phyloP scores from a whole-genome alignment of 2,888 invertebrate species.

The Drosophila macrothrix region DNA sequence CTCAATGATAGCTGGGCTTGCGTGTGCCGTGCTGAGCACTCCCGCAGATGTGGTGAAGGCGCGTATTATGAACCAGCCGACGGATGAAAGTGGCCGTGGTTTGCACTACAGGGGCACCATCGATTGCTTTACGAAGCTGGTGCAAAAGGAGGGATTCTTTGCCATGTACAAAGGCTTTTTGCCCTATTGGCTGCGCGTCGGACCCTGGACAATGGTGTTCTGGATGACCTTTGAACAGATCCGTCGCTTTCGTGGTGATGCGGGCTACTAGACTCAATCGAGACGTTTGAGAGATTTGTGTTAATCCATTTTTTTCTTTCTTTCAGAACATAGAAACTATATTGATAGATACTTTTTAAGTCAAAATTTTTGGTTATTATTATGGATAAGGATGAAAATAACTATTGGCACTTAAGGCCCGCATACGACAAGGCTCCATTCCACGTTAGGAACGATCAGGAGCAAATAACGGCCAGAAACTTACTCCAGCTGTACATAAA shows the following conservation, averaged over 20 bases:
- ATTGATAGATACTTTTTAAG: neutral
- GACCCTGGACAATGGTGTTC: constrained; percentile 56
- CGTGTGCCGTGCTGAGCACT: constrained; percentile 86
- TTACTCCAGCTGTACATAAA: constrained; percentile 48
- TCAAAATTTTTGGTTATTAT: neutral
- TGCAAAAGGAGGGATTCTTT: constrained; percentile 31
- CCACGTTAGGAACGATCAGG: neutral
- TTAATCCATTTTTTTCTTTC: neutral
- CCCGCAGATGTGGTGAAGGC: constrained; percentile 97
- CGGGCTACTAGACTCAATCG: constrained; percentile 22
- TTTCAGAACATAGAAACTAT: neutral
- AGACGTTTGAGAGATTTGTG: neutral
- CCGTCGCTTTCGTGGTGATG: constrained; percentile 33
- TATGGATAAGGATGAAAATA: constrained; percentile 38
- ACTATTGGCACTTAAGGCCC: constrained; percentile 42
- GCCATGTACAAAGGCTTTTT: constrained; percentile 55
- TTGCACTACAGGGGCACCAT: constrained; percentile 42
- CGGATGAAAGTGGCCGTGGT: constrained; percentile 36
- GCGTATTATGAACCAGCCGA: constrained; percentile 94
- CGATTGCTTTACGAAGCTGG: constrained; percentile 41
- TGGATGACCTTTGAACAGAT: constrained; percentile 56
- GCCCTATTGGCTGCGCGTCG: constrained; percentile 55
- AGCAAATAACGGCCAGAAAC: constrained; percentile 22
- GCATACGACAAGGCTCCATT: neutral
- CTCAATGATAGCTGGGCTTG: constrained; percentile 90